Base-by-base conservation (phyloP, 2,888 invertebrate species). In the Himalopsyche tibetana region DNA sequence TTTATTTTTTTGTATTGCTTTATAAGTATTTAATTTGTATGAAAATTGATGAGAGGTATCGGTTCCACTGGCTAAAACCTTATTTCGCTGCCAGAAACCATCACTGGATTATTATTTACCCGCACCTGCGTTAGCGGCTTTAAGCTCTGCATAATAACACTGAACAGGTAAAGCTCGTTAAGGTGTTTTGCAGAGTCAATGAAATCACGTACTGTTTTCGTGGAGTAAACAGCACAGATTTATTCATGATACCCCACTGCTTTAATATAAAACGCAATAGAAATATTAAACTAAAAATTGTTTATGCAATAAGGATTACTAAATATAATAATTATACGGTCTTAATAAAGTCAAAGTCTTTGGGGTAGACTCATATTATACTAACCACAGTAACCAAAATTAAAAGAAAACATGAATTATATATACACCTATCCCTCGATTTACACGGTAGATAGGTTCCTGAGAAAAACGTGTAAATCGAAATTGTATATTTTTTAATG, bases 71-170 rank as follows among this genome's bases (percentile, higher is more conserved):
- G 36, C 15, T 74, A 6, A 15, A 36, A 11, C 28, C 38, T 38
- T 74, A 38, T 74, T 63, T 12, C 74, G 74, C 74, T 11, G 74
- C 36, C 0, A 36, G n/a, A 12, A 12, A 74, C 74, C 74, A 74
- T 74, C 74, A 12, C 74, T 81, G 84, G 74, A 69, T 81, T n/a
- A 69, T 85, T 85, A 85, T 80, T 80, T 56, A 81, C 82, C 19
- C 36, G 82, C 82, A 45, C 82, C 85, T 84, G 79, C 74, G 85
- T 85, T 82, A 55, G 85, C 74, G 74, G 85, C 85, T 55, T 80
- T 85, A 85, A 85, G 82, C 85, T 74, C 42, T 82, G 85, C 82
- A 36, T 55, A 82, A 69, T 82, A 82, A 82, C 74, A 74, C 74
- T 74, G 74, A 74, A 36, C 74, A 74, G 74, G 74, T 74, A 74